A percentile compares a stretch with the other conserved stretches of the same genome.
Evolutionary conservation across 2,888 invertebrate species (phyloP).

Genomic region (Habroteleia sp.): DNA sequence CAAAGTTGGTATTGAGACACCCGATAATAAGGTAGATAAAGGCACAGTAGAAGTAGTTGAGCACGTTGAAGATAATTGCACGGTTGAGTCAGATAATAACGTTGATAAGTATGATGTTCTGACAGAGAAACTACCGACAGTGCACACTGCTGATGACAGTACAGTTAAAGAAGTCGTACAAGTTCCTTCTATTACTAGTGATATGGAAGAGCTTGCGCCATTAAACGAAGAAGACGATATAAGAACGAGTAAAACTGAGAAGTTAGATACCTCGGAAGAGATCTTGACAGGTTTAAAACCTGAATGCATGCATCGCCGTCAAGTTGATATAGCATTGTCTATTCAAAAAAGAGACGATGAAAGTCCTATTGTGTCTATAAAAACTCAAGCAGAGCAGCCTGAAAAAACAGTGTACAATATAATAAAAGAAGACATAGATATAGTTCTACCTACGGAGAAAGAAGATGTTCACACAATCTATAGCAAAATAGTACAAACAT

Average conservation of each 20-base stretch:
- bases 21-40: conserved; percentile 73
- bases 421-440: conserved; percentile 74
- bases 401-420: conserved; percentile 68
- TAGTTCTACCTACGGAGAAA: conserved; percentile 71
- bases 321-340: conserved; percentile 75
- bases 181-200: conserved; percentile 6
- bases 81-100: conserved; percentile 73
- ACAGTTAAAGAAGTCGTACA: conserved; percentile 5
- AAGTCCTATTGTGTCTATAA: conserved; percentile 71
- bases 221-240: conserved; percentile 13
- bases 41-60: conserved; percentile 79
- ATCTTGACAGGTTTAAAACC: conserved; percentile 64
- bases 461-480: conserved; percentile 69
- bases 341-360: conserved; percentile 70
- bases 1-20: conserved; percentile 68
- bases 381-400: conserved; percentile 71
- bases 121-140: conserved; percentile 60
- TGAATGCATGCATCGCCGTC: conserved; percentile 68
- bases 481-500: conserved; percentile 73
- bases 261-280: conserved; percentile 18
- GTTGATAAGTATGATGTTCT: conserved; percentile 60
- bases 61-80: conserved; percentile 76
- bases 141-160: conserved; percentile 30
- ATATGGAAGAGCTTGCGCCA: neutral
- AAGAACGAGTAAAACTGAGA: conserved; percentile 19